These are phyloP conservation scores for Chloroceryle inda DNA, from an alignment of 2,797 vertebrate genomes.

Conservation along the genomic window DNA sequence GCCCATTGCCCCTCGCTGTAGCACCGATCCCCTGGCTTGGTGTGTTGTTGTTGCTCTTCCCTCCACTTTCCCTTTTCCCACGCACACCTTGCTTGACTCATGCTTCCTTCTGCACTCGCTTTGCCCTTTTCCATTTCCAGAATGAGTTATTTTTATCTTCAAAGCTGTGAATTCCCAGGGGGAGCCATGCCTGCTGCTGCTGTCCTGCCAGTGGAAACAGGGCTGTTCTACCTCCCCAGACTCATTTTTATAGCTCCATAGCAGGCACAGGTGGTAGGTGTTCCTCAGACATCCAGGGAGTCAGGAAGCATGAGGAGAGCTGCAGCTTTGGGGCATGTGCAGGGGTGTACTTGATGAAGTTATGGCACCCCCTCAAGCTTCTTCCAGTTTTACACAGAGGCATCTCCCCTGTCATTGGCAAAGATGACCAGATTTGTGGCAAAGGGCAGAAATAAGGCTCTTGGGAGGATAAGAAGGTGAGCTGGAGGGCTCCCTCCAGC, in stretches of 20 bases:
- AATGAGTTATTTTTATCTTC: background rate
- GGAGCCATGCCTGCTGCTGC: background rate
- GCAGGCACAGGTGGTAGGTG: background rate
- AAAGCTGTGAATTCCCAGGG: background rate
- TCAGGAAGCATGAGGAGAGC: rapidly evolving
- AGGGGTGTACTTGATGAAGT: background rate
- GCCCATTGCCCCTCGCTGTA: background rate
- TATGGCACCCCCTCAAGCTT: background rate
- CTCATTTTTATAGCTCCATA: background rate
- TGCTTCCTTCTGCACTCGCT: background rate
- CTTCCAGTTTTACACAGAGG: background rate
- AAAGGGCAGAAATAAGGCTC: background rate
- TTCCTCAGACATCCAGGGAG: background rate
- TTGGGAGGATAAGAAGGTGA: background rate
- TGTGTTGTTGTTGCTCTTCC: background rate
- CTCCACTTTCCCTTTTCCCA: background rate
- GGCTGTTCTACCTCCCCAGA: background rate
- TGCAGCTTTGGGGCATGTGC: rapidly evolving
- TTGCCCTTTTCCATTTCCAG: slow-evolving; percentile 21
- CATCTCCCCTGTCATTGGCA: background rate
- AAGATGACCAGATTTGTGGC: background rate
- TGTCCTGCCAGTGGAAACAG: background rate
- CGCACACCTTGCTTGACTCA: background rate
- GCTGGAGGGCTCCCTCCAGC: background rate
- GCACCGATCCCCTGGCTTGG: background rate